These are phyloP conservation scores for Laterallus jamaicensis DNA, from an alignment of 2,113 vertebrate species.

Conservation along the genomic window DNA sequence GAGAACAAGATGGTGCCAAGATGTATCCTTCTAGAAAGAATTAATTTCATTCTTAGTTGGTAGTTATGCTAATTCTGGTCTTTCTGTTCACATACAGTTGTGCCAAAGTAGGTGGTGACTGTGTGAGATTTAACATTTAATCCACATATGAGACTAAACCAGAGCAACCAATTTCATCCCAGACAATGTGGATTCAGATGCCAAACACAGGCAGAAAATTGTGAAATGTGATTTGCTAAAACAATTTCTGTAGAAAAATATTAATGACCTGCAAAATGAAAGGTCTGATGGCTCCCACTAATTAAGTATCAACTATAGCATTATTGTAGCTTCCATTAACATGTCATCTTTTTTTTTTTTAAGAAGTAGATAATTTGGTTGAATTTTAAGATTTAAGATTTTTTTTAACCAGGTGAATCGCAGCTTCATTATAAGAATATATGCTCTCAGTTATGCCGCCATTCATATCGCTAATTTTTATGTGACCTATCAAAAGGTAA, in stretches of 20 bases:
- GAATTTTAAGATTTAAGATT: neutral
- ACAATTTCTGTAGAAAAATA: slow-evolving; percentile 5
- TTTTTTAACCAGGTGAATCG: neutral
- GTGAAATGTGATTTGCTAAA: slow-evolving; percentile 16
- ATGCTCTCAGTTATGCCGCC: neutral
- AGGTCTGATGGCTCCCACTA: neutral
- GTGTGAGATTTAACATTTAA: slow-evolving; percentile 5
- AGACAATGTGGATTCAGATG: slow-evolving; percentile 19
- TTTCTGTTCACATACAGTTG: neutral
- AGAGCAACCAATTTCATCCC: slow-evolving; percentile 7
- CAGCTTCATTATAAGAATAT: neutral
- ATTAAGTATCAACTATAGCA: neutral
- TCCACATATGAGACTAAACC: neutral
- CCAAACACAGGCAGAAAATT: neutral
- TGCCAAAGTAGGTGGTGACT: slow-evolving; percentile 1
- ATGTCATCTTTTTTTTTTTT: slow-evolving; percentile 12
- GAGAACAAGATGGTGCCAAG: neutral
- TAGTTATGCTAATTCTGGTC: slow-evolving; percentile 37
- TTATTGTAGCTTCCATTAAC: neutral
- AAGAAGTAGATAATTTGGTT: neutral
- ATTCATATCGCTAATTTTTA: neutral
- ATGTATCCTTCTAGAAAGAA: neutral
- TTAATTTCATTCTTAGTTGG: neutral
- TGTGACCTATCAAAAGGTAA: neutral
- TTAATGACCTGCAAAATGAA: slow-evolving; percentile 15